Conservation (phyloP, 2,113 vertebrate genomes). For the Geococcyx californianus region DNA sequence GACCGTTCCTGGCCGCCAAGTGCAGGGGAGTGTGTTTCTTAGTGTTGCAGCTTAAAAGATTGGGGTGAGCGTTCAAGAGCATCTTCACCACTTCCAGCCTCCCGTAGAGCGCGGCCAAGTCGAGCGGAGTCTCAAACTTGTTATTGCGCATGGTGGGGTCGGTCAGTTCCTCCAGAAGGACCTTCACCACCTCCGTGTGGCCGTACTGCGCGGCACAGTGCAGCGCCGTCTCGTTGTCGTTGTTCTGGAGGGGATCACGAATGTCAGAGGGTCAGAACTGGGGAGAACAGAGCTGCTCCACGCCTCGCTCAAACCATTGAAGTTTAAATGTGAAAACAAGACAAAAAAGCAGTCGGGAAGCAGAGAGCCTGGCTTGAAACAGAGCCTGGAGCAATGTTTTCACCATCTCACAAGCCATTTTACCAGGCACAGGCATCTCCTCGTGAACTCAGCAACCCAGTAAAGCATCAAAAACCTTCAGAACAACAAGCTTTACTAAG, state of each 20-base stretch:
- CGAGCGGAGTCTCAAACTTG: constrained; percentile 95
- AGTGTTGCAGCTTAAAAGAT: constrained; percentile 92
- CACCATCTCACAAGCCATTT: background rate
- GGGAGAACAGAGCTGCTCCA: background rate
- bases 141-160: constrained; percentile 99
- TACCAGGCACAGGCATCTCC: background rate
- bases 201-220: constrained; percentile 98
- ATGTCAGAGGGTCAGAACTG: background rate
- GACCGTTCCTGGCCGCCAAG: constrained; percentile 92
- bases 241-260: constrained; percentile 83
- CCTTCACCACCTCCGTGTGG: constrained; percentile 91
- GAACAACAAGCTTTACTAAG: background rate
- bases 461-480: background rate
- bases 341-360: constrained; percentile 1
- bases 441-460: background rate
- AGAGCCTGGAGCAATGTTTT: background rate
- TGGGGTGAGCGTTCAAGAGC: constrained; percentile 93
- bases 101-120: constrained; percentile 93
- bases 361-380: background rate
- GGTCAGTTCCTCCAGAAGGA: constrained; percentile 94
- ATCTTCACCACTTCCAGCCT: constrained; percentile 97
- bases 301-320: background rate
- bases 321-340: constrained; percentile 57
- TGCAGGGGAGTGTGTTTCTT: constrained; percentile 96
- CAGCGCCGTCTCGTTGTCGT: constrained; percentile 96